Base-by-base conservation (phyloP, 2,113 vertebrate species). In the Equus przewalskii region DNA sequence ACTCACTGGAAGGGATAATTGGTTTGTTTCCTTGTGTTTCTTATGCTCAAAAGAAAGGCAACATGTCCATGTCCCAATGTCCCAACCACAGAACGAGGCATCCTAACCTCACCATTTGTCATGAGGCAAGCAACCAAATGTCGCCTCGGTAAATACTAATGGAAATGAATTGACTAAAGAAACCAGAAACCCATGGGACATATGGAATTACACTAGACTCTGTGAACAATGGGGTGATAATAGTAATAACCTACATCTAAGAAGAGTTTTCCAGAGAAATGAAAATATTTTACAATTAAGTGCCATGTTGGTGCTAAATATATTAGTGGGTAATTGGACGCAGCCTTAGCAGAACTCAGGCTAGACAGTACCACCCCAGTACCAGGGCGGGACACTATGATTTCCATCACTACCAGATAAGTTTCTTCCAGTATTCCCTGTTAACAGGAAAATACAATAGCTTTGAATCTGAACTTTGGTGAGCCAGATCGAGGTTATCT, bases 21-120 rank as follows among this genome's bases (percentile, higher is more conserved):
- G 73, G 69, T 64, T 97, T 96, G 79, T 95, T 98, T 97, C 83
- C 91, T 96, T 97, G 95, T 84, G 60, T 96, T 98, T 94, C 79
- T 97, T 96, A 36, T 69, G 60, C 89, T 98, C 86, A 94, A 92
- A 98, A 97, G 96, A 96, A 97, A 98, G 89, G 60, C 92, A 97
- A 92, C 83, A 78, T 95, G 75, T 75, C 33, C n/a, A 33, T 92
- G 87, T 93, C 96, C 78, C 96, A 87, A 65, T 96, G 75, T 96
- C 54, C 93, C 44, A 83, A 96, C 96, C 95, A 92, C 97, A 97
- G 97, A 97, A 95, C 33, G 28, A 92, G 89, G 54, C 96, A 96
- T 94, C 96, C 80, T 85, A 97, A 95, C 86, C 93, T 95, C 96
- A 96, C 60, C 69, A 96, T 97, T 96, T 98, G 92, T 97, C 96